Evolutionary conservation across 92 coral and sea anemone genomes (phyloP), one percentile per base, ranked within the genome.

Genomic region (Zoanthus sansibaricus): DNA sequence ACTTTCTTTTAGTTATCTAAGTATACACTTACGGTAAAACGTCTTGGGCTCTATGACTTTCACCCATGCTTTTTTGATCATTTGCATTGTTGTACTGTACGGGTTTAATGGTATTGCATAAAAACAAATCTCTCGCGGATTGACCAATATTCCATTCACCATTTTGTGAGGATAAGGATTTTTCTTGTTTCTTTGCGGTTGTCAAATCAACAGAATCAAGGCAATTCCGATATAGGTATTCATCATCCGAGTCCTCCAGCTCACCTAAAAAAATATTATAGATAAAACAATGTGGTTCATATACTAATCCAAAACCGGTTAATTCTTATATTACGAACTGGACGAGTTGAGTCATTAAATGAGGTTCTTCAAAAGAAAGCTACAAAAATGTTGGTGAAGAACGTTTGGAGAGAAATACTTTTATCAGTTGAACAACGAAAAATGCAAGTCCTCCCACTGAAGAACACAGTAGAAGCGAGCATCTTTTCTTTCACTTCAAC

Each of bases 231-330:
- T 46, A 45, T 5, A 44, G 85, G 21, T 80, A 80, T 58, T 80
- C 64, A 46, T 80, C 74, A 72, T 80, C 85, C 66, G 85, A 80
- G n/a, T 47, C 59, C 47, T 80, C 85, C 74, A 64, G 5, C 30
- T 79, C 79, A 52, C n/a, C 84, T 79, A 56, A 11, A 79, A 79
- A 10, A 7, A 37, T 58, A 32, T 46, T 3, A 58, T 69, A 69
- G 74, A 33, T 31, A 30, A 30, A 69, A 32, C 47, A 11, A 25
- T 11, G 74, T 69, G 1, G 74, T 69, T 67, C 4, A 20, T 7
- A 67, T 14, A 10, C 72, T 37, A 37, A 37, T 37, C 42, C 42
- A 37, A 37, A 37, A 37, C 2, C 2, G 3, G 16, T 62, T 61
- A 9, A 49, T 17, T 14, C 16, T 16, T 10, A 62, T 4, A n/a